These are phyloP conservation scores for Cremastobaeus sp. DNA, from an alignment of 2,888 invertebrate genomes.

Conservation along the genomic window DNA sequence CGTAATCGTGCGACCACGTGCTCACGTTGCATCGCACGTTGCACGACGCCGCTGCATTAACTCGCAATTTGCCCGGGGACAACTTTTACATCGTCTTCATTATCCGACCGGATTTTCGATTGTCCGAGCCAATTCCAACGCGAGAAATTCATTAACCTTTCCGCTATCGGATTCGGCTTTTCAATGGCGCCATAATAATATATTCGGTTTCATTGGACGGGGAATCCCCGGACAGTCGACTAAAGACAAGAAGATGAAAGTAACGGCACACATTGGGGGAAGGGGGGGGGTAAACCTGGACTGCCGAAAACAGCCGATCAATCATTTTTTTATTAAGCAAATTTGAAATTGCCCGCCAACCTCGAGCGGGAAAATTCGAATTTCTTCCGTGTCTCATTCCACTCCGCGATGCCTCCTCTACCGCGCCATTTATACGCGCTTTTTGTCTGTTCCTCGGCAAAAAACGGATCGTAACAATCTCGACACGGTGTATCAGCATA, in stretches of 20 bases:
- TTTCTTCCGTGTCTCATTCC: background rate
- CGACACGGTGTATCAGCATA: slow-evolving; percentile 49
- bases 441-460: slow-evolving; percentile 31
- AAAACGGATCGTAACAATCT: slow-evolving; percentile 39
- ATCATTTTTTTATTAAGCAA: no score
- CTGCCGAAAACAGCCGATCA: no score
- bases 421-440: slow-evolving; percentile 15
- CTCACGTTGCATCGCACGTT: slow-evolving; percentile 57
- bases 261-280: no score
- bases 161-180: no score
- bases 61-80: slow-evolving; percentile 28
- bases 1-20: slow-evolving; percentile 65
- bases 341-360: no score
- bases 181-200: no score
- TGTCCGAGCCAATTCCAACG: no score
- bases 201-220: no score
- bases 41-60: slow-evolving; percentile 24
- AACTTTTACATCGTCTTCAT: slow-evolving; percentile 14
- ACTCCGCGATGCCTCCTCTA: slow-evolving; percentile 28
- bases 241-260: no score
- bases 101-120: background rate
- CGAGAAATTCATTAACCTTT: no score
- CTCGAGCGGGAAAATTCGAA: slow-evolving; percentile 15
- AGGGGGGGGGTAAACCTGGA: no score
- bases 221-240: no score